Evolutionary conservation across 2,888 invertebrate species (phyloP).

Genomic region (Acleris literana): DNA sequence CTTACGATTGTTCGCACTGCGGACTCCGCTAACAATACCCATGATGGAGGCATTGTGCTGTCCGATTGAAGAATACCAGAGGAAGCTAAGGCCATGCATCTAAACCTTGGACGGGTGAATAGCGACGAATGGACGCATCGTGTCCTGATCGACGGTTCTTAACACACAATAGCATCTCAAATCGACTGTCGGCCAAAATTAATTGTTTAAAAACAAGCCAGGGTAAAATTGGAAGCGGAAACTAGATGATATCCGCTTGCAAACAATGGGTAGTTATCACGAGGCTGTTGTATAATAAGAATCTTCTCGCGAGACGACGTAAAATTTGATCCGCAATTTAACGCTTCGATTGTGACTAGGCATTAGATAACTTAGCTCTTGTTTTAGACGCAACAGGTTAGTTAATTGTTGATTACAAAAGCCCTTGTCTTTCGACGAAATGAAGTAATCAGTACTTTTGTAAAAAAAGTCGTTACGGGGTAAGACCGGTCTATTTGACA

Average conservation of each 20-base stretch:
- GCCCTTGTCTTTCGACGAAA: slow-evolving; percentile 6
- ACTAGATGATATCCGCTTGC: slow-evolving; percentile 52
- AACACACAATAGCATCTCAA: slow-evolving; percentile 42
- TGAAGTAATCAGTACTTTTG: slow-evolving; percentile 6
- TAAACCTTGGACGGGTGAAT: slow-evolving; percentile 74
- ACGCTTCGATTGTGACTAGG: slow-evolving; percentile 43
- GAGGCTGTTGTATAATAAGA: slow-evolving; percentile 45
- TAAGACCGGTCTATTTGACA: not conserved
- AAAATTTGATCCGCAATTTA: slow-evolving; percentile 47
- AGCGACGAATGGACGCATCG: slow-evolving; percentile 48
- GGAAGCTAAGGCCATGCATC: slow-evolving; percentile 70
- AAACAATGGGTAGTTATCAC: slow-evolving; percentile 59
- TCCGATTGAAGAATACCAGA: slow-evolving; percentile 68
- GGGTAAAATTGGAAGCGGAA: slow-evolving; percentile 65
- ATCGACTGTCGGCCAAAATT: slow-evolving; percentile 39
- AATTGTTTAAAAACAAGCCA: slow-evolving; percentile 48
- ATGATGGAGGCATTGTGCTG: slow-evolving; percentile 71
- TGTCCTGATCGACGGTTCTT: slow-evolving; percentile 44
- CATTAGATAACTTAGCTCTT: slow-evolving; percentile 44
- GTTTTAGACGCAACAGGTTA: slow-evolving; percentile 28
- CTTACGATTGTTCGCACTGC: slow-evolving; percentile 55
- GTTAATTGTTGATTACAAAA: slow-evolving; percentile 30
- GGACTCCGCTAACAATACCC: slow-evolving; percentile 62
- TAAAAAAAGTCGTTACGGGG: not conserved
- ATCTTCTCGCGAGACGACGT: slow-evolving; percentile 41